Evolutionary conservation across 92 coral and sea anemone genomes (phyloP).

Genomic region (Paragorgia papillata): DNA sequence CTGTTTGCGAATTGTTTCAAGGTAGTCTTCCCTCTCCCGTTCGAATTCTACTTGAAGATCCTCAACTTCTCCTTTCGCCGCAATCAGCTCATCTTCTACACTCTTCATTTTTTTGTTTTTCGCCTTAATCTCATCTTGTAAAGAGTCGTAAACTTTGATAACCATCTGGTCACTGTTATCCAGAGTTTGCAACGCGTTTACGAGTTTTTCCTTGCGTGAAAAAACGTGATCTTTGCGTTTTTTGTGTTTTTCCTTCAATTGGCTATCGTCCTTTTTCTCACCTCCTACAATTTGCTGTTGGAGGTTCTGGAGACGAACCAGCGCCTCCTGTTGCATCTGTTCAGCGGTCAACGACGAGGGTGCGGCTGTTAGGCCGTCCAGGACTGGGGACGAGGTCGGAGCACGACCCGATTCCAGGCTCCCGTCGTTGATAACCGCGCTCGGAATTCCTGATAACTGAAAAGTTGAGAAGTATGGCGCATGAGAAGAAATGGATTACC

Average conservation of each 20-base stretch:
- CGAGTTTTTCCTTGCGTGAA: conserved; percentile 73
- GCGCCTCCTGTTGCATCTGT: conserved; percentile 70
- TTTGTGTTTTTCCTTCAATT: conserved; percentile 81
- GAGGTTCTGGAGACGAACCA: conserved; percentile 75
- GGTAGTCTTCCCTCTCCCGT: conserved; percentile 81
- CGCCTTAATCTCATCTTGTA: conserved; percentile 88
- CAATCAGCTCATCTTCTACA: conserved; percentile 63
- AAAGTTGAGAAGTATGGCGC: not conserved
- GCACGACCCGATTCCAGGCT: conserved; percentile 58
- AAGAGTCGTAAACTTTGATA: conserved; percentile 68
- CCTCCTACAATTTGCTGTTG: conserved; percentile 93
- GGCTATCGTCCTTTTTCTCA: conserved; percentile 84
- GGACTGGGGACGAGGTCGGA: conserved; percentile 48
- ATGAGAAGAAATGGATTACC: too few relatives aligned
- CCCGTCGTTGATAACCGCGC: conserved; percentile 31
- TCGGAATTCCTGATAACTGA: conserved; percentile 15
- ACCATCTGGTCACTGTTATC: conserved; percentile 97
- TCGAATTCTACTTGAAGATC: conserved; percentile 86
- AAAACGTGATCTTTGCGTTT: conserved; percentile 74
- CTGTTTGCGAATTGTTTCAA: conserved; percentile 85
- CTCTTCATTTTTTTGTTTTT: conserved; percentile 67
- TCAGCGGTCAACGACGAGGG: conserved; percentile 36
- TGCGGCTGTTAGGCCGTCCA: conserved; percentile 14
- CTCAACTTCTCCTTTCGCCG: conserved; percentile 71
- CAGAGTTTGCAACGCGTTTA: conserved; percentile 81